Evolutionary conservation across 1,140 invertebrate species (phyloP).

Genomic region (Platorchestia sp.): DNA sequence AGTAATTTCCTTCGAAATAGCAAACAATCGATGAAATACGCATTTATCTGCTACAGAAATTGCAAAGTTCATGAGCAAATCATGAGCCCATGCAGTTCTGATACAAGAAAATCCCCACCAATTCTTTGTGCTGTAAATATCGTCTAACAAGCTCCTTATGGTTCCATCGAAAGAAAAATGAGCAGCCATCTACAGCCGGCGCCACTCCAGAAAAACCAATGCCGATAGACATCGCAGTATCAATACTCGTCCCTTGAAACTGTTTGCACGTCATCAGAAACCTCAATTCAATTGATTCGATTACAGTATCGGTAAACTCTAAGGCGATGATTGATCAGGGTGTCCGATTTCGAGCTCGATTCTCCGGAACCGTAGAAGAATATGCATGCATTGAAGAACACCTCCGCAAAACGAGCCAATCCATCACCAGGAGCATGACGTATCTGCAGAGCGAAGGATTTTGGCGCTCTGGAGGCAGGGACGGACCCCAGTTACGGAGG

Average conservation of each 20-base stretch:
- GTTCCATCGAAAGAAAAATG: neutral
- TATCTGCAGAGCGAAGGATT: neutral
- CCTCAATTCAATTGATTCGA: neutral
- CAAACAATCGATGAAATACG: neutral
- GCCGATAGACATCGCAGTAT: conserved; percentile 12
- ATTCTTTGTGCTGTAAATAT: neutral
- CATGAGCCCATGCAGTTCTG: neutral
- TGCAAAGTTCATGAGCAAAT: neutral
- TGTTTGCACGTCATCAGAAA: neutral
- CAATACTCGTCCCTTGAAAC: neutral
- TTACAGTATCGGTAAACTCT: conserved; percentile 6
- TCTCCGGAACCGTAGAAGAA: neutral
- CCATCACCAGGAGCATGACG: neutral
- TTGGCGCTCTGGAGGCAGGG: neutral
- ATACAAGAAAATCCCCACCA: neutral
- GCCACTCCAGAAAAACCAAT: neutral
- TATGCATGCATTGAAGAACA: neutral
- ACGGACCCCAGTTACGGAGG: too few species aligned
- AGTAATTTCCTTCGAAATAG: neutral
- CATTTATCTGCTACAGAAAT: neutral
- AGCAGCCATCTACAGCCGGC: neutral
- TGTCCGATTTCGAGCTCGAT: neutral
- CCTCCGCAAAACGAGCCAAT: neutral
- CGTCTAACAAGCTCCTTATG: neutral
- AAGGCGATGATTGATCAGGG: conserved; percentile 17